These are phyloP conservation scores for Sylvicapra grimmia DNA, from an alignment of 2,113 vertebrate species.

Conservation along the genomic window DNA sequence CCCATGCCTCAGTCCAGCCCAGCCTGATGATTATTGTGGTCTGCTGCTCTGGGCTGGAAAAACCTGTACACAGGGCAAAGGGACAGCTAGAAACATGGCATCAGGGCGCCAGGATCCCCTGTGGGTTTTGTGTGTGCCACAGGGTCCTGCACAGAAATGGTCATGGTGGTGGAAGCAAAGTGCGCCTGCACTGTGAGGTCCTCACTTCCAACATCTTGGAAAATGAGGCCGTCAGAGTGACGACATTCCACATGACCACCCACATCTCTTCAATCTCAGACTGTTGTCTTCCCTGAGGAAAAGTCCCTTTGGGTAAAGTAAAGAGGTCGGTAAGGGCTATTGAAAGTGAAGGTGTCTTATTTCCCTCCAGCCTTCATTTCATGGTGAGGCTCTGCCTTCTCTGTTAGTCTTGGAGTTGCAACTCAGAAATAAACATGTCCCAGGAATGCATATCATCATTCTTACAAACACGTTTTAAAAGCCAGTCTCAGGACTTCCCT, in stretches of 20 bases:
- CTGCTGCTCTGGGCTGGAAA: background rate
- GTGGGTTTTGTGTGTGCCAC: background rate
- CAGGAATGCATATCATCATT: background rate
- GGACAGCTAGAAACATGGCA: background rate
- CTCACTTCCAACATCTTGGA: background rate
- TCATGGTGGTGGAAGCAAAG: rapidly evolving
- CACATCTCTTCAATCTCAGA: background rate
- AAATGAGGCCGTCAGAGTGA: no score
- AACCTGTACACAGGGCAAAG: background rate
- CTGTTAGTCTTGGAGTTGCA: background rate
- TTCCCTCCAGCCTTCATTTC: background rate
- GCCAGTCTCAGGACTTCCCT: background rate
- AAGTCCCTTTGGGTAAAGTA: background rate
- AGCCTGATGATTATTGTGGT: background rate
- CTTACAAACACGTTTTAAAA: background rate
- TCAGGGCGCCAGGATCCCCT: background rate
- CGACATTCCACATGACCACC: no score
- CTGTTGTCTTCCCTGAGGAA: background rate
- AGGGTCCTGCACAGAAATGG: rapidly evolving
- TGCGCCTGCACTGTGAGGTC: background rate
- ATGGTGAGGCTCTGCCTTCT: background rate
- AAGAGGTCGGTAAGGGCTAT: background rate
- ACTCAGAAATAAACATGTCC: background rate
- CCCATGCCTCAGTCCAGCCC: background rate
- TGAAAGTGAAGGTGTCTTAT: background rate